Evolutionary conservation across 1,140 invertebrate genomes (phyloP), one percentile per base, ranked within the genome.

Genomic region (Drosophila teissieri): DNA sequence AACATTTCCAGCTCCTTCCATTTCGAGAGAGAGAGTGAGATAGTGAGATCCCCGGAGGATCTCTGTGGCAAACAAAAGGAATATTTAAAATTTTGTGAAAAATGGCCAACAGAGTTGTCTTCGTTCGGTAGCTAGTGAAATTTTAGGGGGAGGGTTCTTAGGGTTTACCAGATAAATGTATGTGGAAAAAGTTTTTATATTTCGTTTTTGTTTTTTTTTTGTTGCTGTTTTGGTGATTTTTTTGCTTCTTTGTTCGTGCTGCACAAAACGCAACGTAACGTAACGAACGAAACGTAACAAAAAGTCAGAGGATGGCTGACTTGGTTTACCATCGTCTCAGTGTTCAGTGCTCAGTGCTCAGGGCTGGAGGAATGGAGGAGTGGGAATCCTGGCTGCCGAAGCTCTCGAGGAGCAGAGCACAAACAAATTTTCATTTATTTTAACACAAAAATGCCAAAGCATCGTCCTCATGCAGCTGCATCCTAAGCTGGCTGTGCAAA

Each of bases 371-470:
- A 22, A 4, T 24, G 24, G 54, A 40, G 11, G n/a, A 39, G 22
- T 15, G 24, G 39, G 51, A 34, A 48, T 63, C 22, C 46, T 42
- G 44, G 17, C 58, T 45, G 54, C 39, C 70, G 34, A 53, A 73
- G 78, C 62, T 78, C 45, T 70, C 68, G 68, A 60, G 81, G 61
- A 80, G 82, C 82, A 86, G 88, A 88, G 83, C 84, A 81, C 83
- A 86, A 86, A 88, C 83, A 88, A 88, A 88, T 88, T 88, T 88
- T 88, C 84, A 88, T 88, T 88, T 88, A 89, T 88, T 89, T 89
- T 80, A 88, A 88, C 83, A 86, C 72, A 89, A 88, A 78, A 88
- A 89, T 85, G 73, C 82, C 82, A 85, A 86, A 86, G 82, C 68
- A 85, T 80, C 63, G 54, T 52, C 52, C 60, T 64, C 27, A 42